Conservation (phyloP, 2,113 vertebrate species). For the Siniperca knerii region DNA sequence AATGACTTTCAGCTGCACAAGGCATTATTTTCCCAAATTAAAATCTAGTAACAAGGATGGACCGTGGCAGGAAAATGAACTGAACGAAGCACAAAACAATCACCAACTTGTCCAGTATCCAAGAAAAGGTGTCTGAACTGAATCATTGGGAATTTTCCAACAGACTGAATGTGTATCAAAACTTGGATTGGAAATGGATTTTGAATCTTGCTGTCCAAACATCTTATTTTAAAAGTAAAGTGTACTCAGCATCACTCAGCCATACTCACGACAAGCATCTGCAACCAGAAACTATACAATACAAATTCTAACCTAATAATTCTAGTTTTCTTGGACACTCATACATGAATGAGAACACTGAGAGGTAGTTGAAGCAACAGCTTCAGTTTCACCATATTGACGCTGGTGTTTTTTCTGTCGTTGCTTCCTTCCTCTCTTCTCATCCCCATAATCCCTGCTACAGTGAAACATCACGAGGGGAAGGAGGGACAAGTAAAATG, state of each 20-base stretch:
- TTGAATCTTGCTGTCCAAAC: background rate
- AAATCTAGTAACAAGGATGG: no score
- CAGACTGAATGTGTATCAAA: background rate
- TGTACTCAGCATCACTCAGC: background rate
- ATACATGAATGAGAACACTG: background rate
- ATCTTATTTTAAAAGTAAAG: background rate
- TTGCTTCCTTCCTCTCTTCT: conserved; percentile 32
- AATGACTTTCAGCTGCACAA: no score
- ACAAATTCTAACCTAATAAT: background rate
- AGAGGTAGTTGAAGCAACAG: conserved; percentile 19
- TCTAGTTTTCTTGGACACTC: background rate
- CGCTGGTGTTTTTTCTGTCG: conserved; percentile 22
- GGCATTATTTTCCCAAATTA: no score
- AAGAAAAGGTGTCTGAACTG: no score
- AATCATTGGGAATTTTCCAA: no score
- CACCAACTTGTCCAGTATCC: background rate
- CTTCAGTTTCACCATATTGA: conserved; percentile 42
- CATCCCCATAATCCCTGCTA: conserved; percentile 16
- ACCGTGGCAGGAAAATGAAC: no score
- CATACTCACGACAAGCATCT: background rate
- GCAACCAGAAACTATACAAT: no score
- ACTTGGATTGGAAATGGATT: background rate
- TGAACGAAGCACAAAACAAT: no score
- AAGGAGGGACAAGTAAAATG: background rate
- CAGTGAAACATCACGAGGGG: background rate